phyloP scores from a whole-genome alignment of 2,797 vertebrate species.

The Loris lydekkerianus region DNA sequence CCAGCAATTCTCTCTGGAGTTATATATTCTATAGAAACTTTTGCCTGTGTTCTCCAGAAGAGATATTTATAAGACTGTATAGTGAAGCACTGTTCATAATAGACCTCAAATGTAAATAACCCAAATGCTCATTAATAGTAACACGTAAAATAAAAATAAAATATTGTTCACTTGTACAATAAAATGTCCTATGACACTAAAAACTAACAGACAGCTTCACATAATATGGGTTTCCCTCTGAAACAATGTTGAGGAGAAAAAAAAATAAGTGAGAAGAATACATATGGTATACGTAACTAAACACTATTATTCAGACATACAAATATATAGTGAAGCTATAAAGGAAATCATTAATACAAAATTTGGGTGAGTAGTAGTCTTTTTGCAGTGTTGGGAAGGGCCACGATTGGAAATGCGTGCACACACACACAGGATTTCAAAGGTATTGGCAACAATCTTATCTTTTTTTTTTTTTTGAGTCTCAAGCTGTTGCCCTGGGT shows the following conservation, averaged over 20 bases:
- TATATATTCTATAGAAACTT: background rate
- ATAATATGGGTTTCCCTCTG: background rate
- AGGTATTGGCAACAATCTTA: background rate
- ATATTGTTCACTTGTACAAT: background rate
- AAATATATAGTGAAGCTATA: background rate
- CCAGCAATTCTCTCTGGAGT: background rate
- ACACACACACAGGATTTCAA: background rate
- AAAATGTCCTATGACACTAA: background rate
- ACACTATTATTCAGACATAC: background rate
- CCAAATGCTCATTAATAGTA: background rate
- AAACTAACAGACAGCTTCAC: slow-evolving; percentile 26
- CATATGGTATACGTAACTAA: background rate
- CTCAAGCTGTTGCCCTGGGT: too few species aligned
- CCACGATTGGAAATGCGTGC: accelerated
- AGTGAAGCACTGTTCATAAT: background rate
- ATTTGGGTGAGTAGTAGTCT: background rate
- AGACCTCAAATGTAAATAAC: background rate
- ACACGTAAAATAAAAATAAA: background rate
- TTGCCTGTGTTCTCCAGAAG: background rate
- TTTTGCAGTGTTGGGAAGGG: background rate
- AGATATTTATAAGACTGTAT: background rate
- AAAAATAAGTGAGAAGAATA: background rate
- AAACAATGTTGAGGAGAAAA: background rate
- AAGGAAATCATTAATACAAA: background rate
- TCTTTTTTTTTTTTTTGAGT: background rate